Evolutionary conservation across 2,888 invertebrate genomes (phyloP), one percentile per base, ranked within the genome.

Genomic region (Phyllotreta striolata): DNA sequence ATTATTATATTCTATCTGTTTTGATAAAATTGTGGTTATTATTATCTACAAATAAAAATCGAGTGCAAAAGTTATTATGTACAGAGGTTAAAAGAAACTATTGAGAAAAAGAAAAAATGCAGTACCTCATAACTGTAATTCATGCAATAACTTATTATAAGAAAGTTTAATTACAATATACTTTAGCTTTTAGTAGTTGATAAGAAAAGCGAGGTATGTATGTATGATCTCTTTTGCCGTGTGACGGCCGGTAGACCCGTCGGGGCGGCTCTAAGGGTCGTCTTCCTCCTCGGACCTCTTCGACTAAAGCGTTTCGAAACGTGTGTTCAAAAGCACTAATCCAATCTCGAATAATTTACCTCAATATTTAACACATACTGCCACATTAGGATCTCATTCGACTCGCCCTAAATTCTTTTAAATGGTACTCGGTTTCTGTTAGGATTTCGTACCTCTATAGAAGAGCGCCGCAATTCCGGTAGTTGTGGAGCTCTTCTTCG

Each of bases 131-230:
- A 82, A 83, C 81, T 83, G 82, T 83, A 83, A 82, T 82, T 82
- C 82, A 83, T 83, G 83, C 83, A 83, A 83, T 83, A 83, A 83
- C 81, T 82, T 82, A 83, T 79, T 81, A 81, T 81, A 81, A 81
- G 81, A 80, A 81, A 81, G 78, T 81, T 81, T 81, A 80, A 81
- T 81, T 81, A 80, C 80, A 81, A 80, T 81, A 80, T 81, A 80
- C 78, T 77, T 78, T 81, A 81, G 81, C 81, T 81, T 24, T 81
- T 82, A 82, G 81, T 75, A 75, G 73, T 70, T 79, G n/a, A 78
- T 81, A 81, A 80, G 79, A 80, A 24, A 60, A 79, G 79, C 79
- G 79, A 81, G 79, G 80, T 80, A 80, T 78, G 77, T 80, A 80
- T 78, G 77, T 79, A 79, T 76, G 78, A 71, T 74, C 70, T 79